Base-by-base conservation (phyloP, 2,797 vertebrate species). In the Sebastes diaconus region DNA sequence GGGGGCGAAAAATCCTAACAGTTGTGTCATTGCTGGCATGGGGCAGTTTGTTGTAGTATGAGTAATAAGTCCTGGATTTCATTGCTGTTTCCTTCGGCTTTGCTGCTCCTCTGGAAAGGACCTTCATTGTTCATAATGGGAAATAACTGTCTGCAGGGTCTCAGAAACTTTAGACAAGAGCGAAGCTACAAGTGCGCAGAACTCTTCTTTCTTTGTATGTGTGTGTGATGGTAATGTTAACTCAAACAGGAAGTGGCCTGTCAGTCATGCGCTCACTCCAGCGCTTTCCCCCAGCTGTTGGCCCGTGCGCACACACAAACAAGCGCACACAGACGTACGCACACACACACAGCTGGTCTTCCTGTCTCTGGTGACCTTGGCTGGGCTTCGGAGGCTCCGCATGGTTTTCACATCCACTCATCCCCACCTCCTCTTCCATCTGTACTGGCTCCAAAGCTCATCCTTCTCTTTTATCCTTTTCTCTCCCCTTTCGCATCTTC, bases 191-290 rank as follows among this genome's bases (percentile, higher is more conserved):
- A 81, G 83, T 84, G 84, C 22, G 25, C 70, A 79, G 61, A 74
- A 71, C 68, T 18, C 73, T 34, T 65, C 25, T 27, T 61, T 68
- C 70, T 81, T 58, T 81, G 77, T 73, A 57, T 83, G 73, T 72
- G 78, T 65, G 87, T 73, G 87, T 57, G 84, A 92, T 84, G 86
- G 85, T 90, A 78, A 92, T 83, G 86, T 88, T 93, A 94, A 94
- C 77, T 91, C 93, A 94, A 95, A 95, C 94, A 95, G 95, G 94
- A 95, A 95, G 93, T 89, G 81, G 90, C 80, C 91, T 90, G 92
- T 95, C 91, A 93, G 86, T 92, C 91, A 93, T 92, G 88, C 65
- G 72, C 72, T 93, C 75, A 69, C 87, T 90, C 86, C 80, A 87
- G 84, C 77, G 73, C 91, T 91, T 89, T 91, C 88, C 92, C 88